Evolutionary conservation across 2,113 vertebrate genomes (phyloP).

Genomic region (Neogobius melanostomus): DNA sequence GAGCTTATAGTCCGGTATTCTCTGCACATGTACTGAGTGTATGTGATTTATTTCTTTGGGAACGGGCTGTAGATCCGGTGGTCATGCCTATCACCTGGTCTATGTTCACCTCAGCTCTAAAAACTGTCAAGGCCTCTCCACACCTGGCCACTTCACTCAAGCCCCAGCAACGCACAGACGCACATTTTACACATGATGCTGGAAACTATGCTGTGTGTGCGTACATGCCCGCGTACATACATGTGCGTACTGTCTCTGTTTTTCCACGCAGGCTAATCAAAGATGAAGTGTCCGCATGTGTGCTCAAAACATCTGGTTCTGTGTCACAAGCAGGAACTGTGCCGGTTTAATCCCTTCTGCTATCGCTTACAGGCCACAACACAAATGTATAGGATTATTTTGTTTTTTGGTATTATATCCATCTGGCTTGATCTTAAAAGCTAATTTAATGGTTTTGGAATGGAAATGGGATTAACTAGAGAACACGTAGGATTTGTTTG

Average conservation of each 20-base stretch:
- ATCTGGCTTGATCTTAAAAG: conserved; percentile 25
- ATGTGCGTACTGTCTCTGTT: conserved; percentile 38
- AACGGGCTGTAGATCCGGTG: conserved; percentile 41
- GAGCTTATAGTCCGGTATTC: not conserved
- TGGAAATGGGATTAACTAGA: conserved; percentile 20
- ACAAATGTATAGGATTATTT: not conserved
- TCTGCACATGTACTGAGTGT: not conserved
- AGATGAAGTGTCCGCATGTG: conserved; percentile 66
- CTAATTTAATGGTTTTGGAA: conserved; percentile 23
- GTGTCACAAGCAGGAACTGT: conserved; percentile 47
- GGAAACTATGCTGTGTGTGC: not conserved
- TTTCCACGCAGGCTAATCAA: conserved; percentile 58
- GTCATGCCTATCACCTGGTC: conserved; percentile 63
- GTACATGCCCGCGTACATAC: conserved; percentile 2
- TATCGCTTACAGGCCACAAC: conserved; percentile 47
- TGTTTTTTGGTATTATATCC: conserved; percentile 1
- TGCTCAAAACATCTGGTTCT: conserved; percentile 66
- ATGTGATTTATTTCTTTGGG: conserved; percentile 52
- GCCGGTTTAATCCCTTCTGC: conserved; percentile 53
- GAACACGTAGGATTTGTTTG: conserved; percentile 6
- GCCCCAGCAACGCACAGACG: conserved; percentile 21
- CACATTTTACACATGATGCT: conserved; percentile 23
- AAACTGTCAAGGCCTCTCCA: conserved; percentile 51
- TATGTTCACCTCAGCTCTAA: conserved; percentile 38
- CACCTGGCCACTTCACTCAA: conserved; percentile 66